Percentiles rank a stretch among this genome's conserved stretches.
phyloP scores from a whole-genome alignment of 2,797 vertebrate species.

The Varecia variegata region DNA sequence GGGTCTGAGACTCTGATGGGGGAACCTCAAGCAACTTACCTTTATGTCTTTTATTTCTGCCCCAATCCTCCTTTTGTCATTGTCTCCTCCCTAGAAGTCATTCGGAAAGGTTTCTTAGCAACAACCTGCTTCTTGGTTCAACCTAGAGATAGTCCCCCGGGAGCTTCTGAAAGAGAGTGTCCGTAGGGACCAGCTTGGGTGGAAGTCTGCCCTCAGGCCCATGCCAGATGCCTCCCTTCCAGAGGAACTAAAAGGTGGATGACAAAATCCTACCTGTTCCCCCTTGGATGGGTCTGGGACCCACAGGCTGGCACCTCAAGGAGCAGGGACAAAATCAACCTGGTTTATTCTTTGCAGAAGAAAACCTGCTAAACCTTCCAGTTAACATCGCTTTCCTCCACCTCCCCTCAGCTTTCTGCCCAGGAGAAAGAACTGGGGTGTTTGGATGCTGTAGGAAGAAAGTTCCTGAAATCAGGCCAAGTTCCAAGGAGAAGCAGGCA shows the following conservation, averaged over 20 bases:
- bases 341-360: neutral
- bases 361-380: neutral
- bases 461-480: neutral
- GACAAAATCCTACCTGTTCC: neutral
- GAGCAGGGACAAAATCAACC: neutral
- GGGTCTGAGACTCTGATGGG: neutral
- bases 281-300: neutral
- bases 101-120: conserved; percentile 46
- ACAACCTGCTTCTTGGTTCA: conserved; percentile 18
- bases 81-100: conserved; percentile 7
- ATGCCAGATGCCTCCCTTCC: neutral
- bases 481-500: neutral
- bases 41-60: conserved; percentile 8
- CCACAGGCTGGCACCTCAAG: neutral
- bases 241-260: neutral
- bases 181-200: neutral
- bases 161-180: neutral
- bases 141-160: neutral
- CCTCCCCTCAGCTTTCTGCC: neutral
- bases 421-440: neutral
- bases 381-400: neutral
- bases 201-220: neutral
- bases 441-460: neutral
- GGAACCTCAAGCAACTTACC: neutral
- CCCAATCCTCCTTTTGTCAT: neutral